Percentiles rank a stretch among this genome's conserved stretches.
Evolutionary conservation across 2,888 invertebrate species (phyloP).

Genomic region (Salpingus planirostris): DNA sequence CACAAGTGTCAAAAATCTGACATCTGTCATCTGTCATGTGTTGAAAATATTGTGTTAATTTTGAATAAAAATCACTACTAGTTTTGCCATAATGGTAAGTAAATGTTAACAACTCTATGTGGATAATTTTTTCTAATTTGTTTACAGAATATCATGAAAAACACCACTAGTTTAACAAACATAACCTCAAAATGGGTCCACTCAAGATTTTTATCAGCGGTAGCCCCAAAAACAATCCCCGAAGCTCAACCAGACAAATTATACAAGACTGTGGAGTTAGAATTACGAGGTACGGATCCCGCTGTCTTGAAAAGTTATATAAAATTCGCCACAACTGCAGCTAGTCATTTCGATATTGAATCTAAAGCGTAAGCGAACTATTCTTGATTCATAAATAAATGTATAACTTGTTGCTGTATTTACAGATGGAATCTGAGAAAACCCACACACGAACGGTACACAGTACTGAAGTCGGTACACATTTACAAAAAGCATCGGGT

Average conservation of each 20-base stretch:
- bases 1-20: too few relatives aligned
- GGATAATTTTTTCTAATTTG: too few relatives aligned
- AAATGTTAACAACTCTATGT: too few relatives aligned
- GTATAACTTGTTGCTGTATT: constrained; percentile 17
- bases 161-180: too few relatives aligned
- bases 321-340: constrained; percentile 73
- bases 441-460: constrained; percentile 65
- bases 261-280: constrained; percentile 73
- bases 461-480: constrained; percentile 79
- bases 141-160: too few relatives aligned
- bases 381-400: not conserved
- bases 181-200: constrained; percentile 8
- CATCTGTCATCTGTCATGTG: too few relatives aligned
- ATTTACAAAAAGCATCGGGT: constrained; percentile 89
- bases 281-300: constrained; percentile 79
- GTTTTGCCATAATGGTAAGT: too few relatives aligned
- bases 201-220: too few relatives aligned
- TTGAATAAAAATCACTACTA: too few relatives aligned
- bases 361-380: constrained; percentile 54
- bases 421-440: constrained; percentile 66
- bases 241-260: constrained; percentile 58
- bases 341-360: constrained; percentile 70
- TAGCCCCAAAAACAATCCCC: constrained; percentile 3
- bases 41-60: too few relatives aligned
- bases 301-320: constrained; percentile 84